Conservation (phyloP, 2,797 vertebrate genomes). For the Delichon dasypus region DNA sequence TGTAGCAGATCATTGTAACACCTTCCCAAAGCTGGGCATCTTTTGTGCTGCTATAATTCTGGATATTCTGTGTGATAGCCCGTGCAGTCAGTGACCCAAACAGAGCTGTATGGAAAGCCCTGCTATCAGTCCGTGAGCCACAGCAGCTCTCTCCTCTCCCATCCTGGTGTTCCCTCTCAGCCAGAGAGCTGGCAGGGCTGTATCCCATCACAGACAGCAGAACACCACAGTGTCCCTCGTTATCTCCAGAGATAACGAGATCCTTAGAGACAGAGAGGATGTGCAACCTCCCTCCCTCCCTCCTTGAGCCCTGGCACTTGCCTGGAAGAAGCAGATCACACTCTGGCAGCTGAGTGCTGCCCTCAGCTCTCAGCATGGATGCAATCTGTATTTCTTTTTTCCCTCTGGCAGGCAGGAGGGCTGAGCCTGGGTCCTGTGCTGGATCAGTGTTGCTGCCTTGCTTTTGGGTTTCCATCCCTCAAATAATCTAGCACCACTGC, state of each 20-base stretch:
- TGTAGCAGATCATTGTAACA: not conserved
- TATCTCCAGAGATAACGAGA: constrained; percentile 40
- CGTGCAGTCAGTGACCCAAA: not conserved
- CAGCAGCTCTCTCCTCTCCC: not conserved
- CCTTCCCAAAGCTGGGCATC: not conserved
- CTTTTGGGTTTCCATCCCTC: not conserved
- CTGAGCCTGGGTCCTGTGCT: not conserved
- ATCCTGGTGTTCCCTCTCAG: not conserved
- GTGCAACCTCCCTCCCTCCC: not conserved
- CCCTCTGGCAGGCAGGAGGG: not conserved
- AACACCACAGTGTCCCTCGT: not conserved
- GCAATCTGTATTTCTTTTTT: not conserved
- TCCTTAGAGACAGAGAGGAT: constrained; percentile 24
- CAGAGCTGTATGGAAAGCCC: not conserved
- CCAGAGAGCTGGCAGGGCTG: not conserved
- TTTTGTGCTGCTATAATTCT: not conserved
- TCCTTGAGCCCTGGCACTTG: not conserved
- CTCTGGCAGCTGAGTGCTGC: not conserved
- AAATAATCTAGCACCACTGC: not conserved
- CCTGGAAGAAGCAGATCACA: constrained; percentile 1
- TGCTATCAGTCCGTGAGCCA: not conserved
- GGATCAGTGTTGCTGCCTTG: not conserved
- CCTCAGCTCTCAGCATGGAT: not conserved
- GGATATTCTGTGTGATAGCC: not conserved
- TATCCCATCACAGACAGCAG: constrained; percentile 9